phyloP scores from a whole-genome alignment of 2,113 vertebrate species.

The Pitta sordida region DNA sequence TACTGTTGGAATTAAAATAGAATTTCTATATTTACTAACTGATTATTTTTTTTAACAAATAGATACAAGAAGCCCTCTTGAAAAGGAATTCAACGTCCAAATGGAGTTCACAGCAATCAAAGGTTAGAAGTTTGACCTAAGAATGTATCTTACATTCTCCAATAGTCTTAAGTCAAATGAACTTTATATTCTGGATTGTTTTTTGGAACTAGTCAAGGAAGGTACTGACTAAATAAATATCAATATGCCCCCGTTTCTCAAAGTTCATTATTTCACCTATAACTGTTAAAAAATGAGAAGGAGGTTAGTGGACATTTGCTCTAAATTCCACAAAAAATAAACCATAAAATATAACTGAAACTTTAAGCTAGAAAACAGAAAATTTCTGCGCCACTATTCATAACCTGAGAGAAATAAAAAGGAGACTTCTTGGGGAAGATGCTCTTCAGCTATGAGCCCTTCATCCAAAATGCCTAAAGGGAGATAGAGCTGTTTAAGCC shows the following conservation, averaged over 20 bases:
- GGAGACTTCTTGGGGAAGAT: background rate
- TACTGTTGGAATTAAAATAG: background rate
- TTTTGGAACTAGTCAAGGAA: background rate
- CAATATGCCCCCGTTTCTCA: background rate
- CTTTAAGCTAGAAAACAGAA: background rate
- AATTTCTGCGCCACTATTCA: background rate
- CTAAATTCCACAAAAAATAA: background rate
- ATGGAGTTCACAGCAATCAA: slow-evolving; percentile 77
- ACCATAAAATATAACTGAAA: background rate
- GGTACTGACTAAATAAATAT: background rate
- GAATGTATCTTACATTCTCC: background rate
- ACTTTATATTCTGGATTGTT: background rate
- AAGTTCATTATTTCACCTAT: background rate
- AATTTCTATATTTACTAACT: background rate
- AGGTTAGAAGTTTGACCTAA: slow-evolving; percentile 57
- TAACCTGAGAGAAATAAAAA: background rate
- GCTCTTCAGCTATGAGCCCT: background rate
- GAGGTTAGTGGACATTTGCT: background rate
- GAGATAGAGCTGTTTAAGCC: background rate
- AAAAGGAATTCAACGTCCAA: slow-evolving; percentile 71
- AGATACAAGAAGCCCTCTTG: slow-evolving; percentile 77
- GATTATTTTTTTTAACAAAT: background rate
- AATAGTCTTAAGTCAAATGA: background rate
- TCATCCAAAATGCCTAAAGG: background rate
- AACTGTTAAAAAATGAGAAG: background rate